Base-by-base conservation (phyloP, 2,888 invertebrate genomes). In the Sarcophaga variegata region DNA sequence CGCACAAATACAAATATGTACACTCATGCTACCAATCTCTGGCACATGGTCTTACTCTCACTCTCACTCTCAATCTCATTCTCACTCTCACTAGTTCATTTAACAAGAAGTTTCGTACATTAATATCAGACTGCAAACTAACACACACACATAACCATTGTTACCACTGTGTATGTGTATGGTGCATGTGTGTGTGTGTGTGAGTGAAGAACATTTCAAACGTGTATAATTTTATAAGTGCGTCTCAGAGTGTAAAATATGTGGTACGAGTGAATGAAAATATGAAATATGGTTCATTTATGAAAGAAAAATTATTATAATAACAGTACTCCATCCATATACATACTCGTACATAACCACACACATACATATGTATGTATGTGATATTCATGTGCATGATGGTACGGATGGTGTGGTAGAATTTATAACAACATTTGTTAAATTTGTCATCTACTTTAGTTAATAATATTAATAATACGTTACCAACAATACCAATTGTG, bases 381-480 rank as follows among this genome's bases (percentile, higher is more conserved):
- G 37, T 8, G 37, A 2, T 37, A 37, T 0, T 37, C 37, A 37
- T 37, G 37, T 37, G 37, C 37, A 37, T 37, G 37, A 37, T 37
- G 37, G 37, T 37, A 6, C 27, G 54, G 20, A 12, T 60, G 17
- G n/a, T 27, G 14, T 77, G 62, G 70, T 83, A 64, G 64, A 79
- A 87, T 84, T 84, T 81, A 87, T 83, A 64, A 84, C 67, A 78
- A 81, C 83, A 87, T 83, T 84, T 81, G 78, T 83, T 79, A 81
- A 87, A 87, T 83, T 87, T 87, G 86, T 87, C 83, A 84, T 83
- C 82, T 77, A 71, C 81, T 86, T 81, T 25, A 81, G 83, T 81
- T 81, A 78, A 75, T 81, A 78, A 78, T 62, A 77, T 77, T 66
- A 83, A 70, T 77, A 77, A 66, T 64, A 63, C n/a, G 63, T 54